Conservation (phyloP, 1,140 invertebrate species). For the Magallana ariakensis region DNA sequence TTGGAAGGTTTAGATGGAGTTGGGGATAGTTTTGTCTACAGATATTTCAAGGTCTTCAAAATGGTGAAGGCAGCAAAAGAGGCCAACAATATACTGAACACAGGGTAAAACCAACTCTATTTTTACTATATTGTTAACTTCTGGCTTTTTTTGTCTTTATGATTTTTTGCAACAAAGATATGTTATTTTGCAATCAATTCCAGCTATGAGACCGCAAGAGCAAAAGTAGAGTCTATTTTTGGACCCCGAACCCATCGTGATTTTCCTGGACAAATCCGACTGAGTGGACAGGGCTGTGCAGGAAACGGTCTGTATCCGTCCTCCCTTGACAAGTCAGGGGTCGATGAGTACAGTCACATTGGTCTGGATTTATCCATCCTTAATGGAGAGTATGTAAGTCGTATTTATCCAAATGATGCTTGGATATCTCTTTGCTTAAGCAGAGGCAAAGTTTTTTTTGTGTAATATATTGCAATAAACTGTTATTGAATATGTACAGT, state of each 20-base stretch:
- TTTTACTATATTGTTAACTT: background rate
- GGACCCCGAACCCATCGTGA: constrained; percentile 58
- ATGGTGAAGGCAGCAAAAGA: constrained; percentile 56
- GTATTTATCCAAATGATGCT: background rate
- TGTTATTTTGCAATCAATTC: background rate
- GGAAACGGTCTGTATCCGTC: constrained; percentile 60
- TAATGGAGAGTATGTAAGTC: constrained; percentile 35
- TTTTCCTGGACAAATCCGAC: constrained; percentile 58
- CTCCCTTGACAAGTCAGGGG: constrained; percentile 26
- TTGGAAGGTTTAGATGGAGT: constrained; percentile 49
- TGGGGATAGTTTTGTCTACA: constrained; percentile 51
- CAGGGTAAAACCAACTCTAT: constrained; percentile 50
- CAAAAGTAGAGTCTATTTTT: constrained; percentile 53
- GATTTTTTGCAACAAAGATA: background rate
- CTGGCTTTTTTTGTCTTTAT: background rate
- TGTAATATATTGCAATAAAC: too few species aligned
- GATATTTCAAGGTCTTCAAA: constrained; percentile 55
- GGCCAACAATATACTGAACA: constrained; percentile 59
- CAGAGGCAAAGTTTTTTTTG: too few species aligned
- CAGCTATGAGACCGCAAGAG: constrained; percentile 32
- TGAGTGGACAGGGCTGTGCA: constrained; percentile 51
- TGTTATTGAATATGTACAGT: too few species aligned
- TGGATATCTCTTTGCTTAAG: too few species aligned
- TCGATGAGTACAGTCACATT: constrained; percentile 53
- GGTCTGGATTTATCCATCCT: constrained; percentile 57